Evolutionary conservation across 2,888 invertebrate genomes (phyloP).

Genomic region (Limnephilus rhombicus): DNA sequence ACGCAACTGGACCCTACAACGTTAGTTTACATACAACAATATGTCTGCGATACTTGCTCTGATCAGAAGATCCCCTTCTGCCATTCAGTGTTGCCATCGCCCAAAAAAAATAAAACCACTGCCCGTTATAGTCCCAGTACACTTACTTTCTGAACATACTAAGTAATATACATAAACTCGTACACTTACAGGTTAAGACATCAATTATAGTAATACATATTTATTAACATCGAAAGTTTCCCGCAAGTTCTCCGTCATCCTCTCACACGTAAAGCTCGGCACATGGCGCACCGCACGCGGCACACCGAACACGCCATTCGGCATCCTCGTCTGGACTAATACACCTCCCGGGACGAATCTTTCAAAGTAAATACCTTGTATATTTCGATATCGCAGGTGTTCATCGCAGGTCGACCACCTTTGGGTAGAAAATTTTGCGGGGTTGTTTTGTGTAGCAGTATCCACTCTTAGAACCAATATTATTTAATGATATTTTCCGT

Average conservation of each 20-base stretch:
- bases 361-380: constrained; percentile 45
- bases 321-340: constrained; percentile 29
- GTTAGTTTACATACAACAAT: too few relatives aligned
- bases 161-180: too few relatives aligned
- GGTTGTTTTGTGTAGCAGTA: too few relatives aligned
- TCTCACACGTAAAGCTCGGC: neutral
- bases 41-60: too few relatives aligned
- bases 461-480: too few relatives aligned
- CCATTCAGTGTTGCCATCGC: too few relatives aligned
- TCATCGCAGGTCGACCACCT: neutral
- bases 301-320: neutral
- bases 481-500: too few relatives aligned
- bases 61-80: too few relatives aligned
- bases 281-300: neutral
- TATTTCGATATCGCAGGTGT: constrained; percentile 60
- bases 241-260: neutral
- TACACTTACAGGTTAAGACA: neutral
- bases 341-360: constrained; percentile 32
- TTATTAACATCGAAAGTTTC: neutral
- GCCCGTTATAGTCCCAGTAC: too few relatives aligned
- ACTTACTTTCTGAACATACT: too few relatives aligned
- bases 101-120: too few relatives aligned
- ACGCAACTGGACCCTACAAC: too few relatives aligned
- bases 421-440: neutral
- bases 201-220: neutral